Evolutionary conservation across 2,888 invertebrate species (phyloP).

Genomic region (Machimus atricapillus): DNA sequence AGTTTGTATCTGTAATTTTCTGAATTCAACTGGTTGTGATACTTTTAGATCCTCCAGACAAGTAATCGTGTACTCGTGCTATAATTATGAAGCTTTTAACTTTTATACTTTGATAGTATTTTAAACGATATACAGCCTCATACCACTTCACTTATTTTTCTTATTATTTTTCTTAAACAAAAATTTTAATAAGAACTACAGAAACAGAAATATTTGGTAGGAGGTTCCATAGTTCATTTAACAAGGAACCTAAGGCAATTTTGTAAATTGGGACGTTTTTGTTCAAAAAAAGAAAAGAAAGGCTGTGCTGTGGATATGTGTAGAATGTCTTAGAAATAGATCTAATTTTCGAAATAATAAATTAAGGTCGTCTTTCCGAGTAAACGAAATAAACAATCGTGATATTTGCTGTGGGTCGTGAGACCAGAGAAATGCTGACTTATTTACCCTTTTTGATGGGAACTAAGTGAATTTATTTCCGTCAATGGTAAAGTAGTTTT

Average conservation of each 20-base stretch:
- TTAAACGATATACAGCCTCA: background rate
- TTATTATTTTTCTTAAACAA: background rate
- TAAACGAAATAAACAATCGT: background rate
- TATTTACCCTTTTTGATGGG: background rate
- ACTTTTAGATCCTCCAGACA: background rate
- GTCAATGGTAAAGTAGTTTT: background rate
- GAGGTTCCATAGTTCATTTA: background rate
- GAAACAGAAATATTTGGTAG: background rate
- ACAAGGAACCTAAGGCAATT: background rate
- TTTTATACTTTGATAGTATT: background rate
- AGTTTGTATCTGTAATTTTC: background rate
- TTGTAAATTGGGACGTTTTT: background rate
- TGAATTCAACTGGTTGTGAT: background rate
- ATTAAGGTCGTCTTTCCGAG: background rate
- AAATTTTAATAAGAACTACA: background rate
- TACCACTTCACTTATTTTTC: background rate
- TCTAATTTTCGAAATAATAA: background rate
- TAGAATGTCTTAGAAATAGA: background rate
- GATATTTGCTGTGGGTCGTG: background rate
- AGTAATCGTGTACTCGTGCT: background rate
- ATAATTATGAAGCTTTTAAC: background rate
- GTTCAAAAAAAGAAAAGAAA: background rate
- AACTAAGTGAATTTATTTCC: constrained; percentile 23
- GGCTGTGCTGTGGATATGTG: background rate
- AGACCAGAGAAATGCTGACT: background rate